A percentile compares a stretch with the other conserved stretches of the same genome.
These are phyloP conservation scores for Conistra vaccinii DNA, from an alignment of 2,888 invertebrate species.

Conservation along the genomic window DNA sequence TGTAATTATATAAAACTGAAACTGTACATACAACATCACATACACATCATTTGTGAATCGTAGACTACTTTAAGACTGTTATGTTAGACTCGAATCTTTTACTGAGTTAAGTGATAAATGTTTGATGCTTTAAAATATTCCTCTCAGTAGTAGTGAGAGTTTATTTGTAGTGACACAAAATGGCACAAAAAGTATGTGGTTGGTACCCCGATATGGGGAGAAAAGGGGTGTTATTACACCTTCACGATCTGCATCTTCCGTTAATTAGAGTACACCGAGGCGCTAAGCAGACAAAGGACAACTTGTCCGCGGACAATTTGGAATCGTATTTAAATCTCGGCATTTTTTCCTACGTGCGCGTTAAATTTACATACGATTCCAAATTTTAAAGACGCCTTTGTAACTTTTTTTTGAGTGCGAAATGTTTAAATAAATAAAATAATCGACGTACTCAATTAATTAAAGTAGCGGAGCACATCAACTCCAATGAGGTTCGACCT, in stretches of 20 bases:
- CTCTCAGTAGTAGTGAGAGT: slow-evolving; percentile 44
- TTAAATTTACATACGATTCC: too few species aligned
- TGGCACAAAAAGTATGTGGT: slow-evolving; percentile 37
- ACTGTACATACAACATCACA: slow-evolving; percentile 77
- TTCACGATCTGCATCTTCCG: slow-evolving; percentile 21
- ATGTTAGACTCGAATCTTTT: slow-evolving; percentile 64
- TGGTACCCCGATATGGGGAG: slow-evolving; percentile 6
- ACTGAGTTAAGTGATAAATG: slow-evolving; percentile 73
- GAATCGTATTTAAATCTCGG: too few species aligned
- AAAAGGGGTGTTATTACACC: slow-evolving; percentile 16
- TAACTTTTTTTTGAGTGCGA: too few species aligned
- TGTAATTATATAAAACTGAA: slow-evolving; percentile 60
- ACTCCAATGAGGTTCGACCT: slow-evolving; percentile 30
- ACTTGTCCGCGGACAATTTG: too few species aligned
- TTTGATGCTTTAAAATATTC: slow-evolving; percentile 74
- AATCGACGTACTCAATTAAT: background rate
- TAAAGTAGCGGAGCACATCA: slow-evolving; percentile 11
- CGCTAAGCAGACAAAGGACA: too few species aligned
- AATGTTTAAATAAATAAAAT: too few species aligned
- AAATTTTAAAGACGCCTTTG: too few species aligned
- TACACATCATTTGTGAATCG: slow-evolving; percentile 68
- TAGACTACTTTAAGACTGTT: slow-evolving; percentile 74
- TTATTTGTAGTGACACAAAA: slow-evolving; percentile 52
- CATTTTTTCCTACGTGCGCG: too few species aligned
- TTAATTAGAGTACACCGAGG: background rate